phyloP scores from a whole-genome alignment of 2,888 invertebrate genomes.

The Poecilus cupreus region DNA sequence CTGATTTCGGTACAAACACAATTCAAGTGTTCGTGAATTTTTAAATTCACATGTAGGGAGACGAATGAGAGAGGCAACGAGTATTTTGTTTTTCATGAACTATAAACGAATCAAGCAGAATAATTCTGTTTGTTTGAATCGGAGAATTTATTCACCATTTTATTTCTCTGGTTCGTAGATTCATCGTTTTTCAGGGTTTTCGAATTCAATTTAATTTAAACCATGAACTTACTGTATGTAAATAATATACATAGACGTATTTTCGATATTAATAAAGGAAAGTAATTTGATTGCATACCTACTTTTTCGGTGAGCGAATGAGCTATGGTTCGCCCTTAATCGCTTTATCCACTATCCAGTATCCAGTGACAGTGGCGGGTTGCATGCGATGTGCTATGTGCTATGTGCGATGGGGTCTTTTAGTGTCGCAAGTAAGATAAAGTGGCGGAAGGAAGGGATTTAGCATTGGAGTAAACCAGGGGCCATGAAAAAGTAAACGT shows the following conservation, averaged over 20 bases:
- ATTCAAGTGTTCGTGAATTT: constrained; percentile 47
- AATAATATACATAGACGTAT: not conserved
- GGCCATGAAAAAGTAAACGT: constrained; percentile 30
- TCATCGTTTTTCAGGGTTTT: not conserved
- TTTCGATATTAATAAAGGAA: no score
- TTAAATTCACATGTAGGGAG: constrained; percentile 19
- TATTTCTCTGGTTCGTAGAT: not conserved
- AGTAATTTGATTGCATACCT: constrained; percentile 8
- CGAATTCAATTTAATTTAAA: no score
- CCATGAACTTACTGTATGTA: not conserved
- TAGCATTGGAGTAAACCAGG: not conserved
- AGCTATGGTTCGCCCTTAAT: no score
- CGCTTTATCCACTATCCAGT: no score
- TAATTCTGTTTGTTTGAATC: constrained; percentile 19
- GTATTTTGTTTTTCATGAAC: constrained; percentile 41
- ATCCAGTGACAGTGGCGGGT: not conserved
- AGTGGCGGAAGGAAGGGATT: constrained; percentile 14
- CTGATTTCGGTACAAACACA: constrained; percentile 49
- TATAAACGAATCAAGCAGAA: constrained; percentile 31
- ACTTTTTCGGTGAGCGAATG: not conserved
- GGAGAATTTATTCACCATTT: not conserved
- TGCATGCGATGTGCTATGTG: not conserved
- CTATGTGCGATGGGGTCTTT: not conserved
- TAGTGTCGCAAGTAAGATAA: not conserved
- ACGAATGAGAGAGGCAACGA: constrained; percentile 21